These are phyloP conservation scores for Gortyna flavago DNA, from an alignment of 2,888 invertebrate species.

Conservation along the genomic window DNA sequence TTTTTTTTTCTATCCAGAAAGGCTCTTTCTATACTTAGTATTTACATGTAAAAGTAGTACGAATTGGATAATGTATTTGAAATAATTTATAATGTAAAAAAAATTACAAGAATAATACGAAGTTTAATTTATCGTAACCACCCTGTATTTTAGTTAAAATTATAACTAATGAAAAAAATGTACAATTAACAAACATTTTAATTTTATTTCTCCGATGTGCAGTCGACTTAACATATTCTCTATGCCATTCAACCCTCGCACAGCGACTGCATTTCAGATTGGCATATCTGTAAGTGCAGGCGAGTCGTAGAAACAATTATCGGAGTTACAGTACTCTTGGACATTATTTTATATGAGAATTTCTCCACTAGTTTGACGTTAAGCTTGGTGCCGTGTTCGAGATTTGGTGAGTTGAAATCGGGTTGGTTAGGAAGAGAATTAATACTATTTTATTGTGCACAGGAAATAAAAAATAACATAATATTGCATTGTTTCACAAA, in stretches of 20 bases:
- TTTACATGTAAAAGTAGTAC: too few relatives aligned
- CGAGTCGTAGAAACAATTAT: constrained; percentile 73
- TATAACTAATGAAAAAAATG: background rate
- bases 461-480: background rate
- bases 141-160: background rate
- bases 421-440: background rate
- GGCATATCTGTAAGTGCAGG: constrained; percentile 70
- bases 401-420: constrained; percentile 17
- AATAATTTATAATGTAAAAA: too few relatives aligned
- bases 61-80: too few relatives aligned
- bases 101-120: too few relatives aligned
- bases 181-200: background rate
- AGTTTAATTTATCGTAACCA: background rate
- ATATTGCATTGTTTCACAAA: background rate
- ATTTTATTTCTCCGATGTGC: background rate
- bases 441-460: background rate
- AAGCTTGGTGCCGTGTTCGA: constrained; percentile 21
- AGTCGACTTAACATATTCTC: constrained; percentile 17
- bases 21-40: too few relatives aligned
- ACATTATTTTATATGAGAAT: constrained; percentile 67
- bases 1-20: too few relatives aligned
- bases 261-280: constrained; percentile 31
- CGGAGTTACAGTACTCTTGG: constrained; percentile 42
- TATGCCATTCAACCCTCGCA: constrained; percentile 7
- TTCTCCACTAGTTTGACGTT: constrained; percentile 44